Percentiles rank a stretch among this genome's conserved stretches.
These are phyloP conservation scores for Atethmia centrago DNA, from an alignment of 2,888 invertebrate species.

Conservation along the genomic window DNA sequence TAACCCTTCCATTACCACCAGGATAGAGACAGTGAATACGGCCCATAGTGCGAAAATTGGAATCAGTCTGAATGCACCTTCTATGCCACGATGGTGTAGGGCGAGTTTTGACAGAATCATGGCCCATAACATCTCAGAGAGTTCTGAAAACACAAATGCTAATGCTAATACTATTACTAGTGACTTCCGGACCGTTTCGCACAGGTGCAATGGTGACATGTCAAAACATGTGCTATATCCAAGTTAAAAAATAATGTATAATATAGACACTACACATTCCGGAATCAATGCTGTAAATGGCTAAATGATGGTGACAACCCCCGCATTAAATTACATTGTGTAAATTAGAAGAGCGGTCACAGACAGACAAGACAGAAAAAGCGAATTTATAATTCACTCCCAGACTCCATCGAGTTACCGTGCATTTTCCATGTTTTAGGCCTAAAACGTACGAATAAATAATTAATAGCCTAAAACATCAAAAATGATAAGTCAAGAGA, in stretches of 20 bases:
- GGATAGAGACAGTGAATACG: constrained; percentile 93
- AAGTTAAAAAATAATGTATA: background rate
- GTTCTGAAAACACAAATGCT: constrained; percentile 86
- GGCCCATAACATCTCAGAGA: constrained; percentile 95
- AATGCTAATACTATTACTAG: background rate
- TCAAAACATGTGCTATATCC: background rate
- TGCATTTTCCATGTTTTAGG: too few relatives aligned
- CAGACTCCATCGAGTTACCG: too few relatives aligned
- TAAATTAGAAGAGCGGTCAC: too few relatives aligned
- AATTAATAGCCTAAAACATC: too few relatives aligned
- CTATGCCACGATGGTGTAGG: constrained; percentile 65
- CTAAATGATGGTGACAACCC: too few relatives aligned
- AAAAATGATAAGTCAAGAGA: too few relatives aligned
- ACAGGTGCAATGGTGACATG: background rate
- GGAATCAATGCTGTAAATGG: too few relatives aligned
- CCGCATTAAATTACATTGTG: too few relatives aligned
- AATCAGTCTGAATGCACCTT: constrained; percentile 89
- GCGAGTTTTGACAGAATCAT: constrained; percentile 92
- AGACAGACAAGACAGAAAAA: too few relatives aligned
- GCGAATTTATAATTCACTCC: too few relatives aligned
- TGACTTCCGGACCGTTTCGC: background rate
- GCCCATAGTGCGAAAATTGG: constrained; percentile 94
- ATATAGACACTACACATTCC: too few relatives aligned
- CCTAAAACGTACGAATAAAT: too few relatives aligned
- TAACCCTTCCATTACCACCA: constrained; percentile 97